Evolutionary conservation across 2,888 invertebrate genomes (phyloP), one percentile per base, ranked within the genome.

Genomic region (Cephus sareptanus): DNA sequence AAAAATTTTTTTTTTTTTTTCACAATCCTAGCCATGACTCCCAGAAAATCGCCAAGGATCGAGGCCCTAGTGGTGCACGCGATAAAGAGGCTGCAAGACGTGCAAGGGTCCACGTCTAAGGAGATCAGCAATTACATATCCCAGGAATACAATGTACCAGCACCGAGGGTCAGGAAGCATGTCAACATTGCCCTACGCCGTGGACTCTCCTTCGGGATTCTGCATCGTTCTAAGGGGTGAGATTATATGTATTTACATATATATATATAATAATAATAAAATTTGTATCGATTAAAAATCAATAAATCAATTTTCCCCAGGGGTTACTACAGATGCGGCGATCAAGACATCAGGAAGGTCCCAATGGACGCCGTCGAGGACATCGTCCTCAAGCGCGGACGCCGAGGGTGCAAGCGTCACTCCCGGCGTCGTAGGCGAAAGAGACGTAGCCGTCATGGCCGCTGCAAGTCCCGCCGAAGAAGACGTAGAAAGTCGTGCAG

Each of bases 71-170:
- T 91, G 6, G 87, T 90, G 0, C 86, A 87, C 40, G 91, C 91
- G 4, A 90, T 91, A 73, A 85, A 87, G 0, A 84, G 85, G 69
- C 83, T 91, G 9, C 91, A 88, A 76, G 87, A 88, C 37, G 76
- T 85, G 4, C 87, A 89, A 75, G 91, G 91, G 33, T 90, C 90
- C 23, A 89, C 90, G 4, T 81, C 87, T 1, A 84, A 83, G 3
- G 90, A 91, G 80, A 91, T 91, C 77, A 88, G 87, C 74, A 89
- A 87, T 73, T 91, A 88, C 77, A 88, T 91, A 74, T 85, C 86
- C 23, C 85, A 88, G 56, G 88, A 89, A 76, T 90, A 89, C 81
- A 85, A 89, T 75, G 82, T 90, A 9, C 86, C 87, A 0, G 81
- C 73, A 2, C 76, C 83, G 1, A 85, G 86, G 34, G 84, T 89